A percentile compares a stretch with the other conserved stretches of the same genome.
phyloP scores from a whole-genome alignment of 1,140 invertebrate genomes.

The Ooceraea biroi region DNA sequence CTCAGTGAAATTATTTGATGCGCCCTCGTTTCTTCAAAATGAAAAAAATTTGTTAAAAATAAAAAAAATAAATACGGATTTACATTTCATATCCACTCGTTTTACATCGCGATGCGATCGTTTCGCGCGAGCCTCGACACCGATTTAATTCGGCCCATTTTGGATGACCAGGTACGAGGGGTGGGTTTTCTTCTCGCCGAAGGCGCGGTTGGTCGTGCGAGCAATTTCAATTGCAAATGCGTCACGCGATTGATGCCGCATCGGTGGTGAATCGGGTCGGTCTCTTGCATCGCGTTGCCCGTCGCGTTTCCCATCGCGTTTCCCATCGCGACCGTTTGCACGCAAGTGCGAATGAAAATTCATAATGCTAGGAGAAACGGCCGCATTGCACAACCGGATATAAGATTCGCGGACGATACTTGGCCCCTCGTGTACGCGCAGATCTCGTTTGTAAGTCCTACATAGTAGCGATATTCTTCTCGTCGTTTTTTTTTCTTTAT shows the following conservation, averaged over 20 bases:
- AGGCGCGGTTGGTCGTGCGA: constrained; percentile 12
- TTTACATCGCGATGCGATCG: not conserved
- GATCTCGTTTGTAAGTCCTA: not conserved
- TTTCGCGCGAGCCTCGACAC: constrained; percentile 18
- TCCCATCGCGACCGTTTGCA: not conserved
- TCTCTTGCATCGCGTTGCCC: constrained; percentile 1
- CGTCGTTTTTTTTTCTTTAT: constrained; percentile 35
- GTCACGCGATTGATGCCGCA: constrained; percentile 54
- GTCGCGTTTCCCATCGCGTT: constrained; percentile 27
- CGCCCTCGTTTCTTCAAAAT: no score
- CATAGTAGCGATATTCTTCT: not conserved
- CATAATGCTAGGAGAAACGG: constrained; percentile 31
- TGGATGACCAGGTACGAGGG: constrained; percentile 45
- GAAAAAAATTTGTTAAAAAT: no score
- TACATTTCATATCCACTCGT: not conserved
- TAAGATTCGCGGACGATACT: constrained; percentile 49
- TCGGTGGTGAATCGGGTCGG: constrained; percentile 44
- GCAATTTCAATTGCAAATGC: constrained; percentile 60
- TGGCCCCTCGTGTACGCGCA: not conserved
- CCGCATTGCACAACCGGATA: constrained; percentile 20
- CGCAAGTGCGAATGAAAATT: constrained; percentile 50
- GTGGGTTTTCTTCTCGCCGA: constrained; percentile 16
- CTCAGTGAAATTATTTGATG: no score
- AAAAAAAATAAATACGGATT: not conserved
- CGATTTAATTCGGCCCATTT: constrained; percentile 43